phyloP scores from a whole-genome alignment of 2,113 vertebrate species.

The Hippocampus abdominalis region DNA sequence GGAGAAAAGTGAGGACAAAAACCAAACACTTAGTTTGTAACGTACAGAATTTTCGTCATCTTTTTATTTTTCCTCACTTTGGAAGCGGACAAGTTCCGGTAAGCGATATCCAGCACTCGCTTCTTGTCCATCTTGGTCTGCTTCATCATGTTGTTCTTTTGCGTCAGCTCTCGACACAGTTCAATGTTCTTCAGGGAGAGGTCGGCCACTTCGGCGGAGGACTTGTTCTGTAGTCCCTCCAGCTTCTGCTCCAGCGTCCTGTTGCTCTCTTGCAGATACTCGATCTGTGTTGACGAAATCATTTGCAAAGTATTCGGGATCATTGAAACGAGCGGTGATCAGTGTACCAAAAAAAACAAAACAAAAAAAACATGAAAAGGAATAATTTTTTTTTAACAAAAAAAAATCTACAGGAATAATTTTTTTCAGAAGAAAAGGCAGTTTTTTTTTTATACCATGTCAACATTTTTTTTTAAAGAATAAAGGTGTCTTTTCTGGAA shows the following conservation, averaged over 20 bases:
- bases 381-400: too few relatives aligned
- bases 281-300: slow-evolving; percentile 73
- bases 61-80: slow-evolving; percentile 72
- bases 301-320: neutral
- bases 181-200: slow-evolving; percentile 90
- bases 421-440: too few relatives aligned
- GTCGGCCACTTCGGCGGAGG: slow-evolving; percentile 80
- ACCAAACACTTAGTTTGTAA: slow-evolving; percentile 3
- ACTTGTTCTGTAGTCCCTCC: slow-evolving; percentile 80
- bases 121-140: slow-evolving; percentile 90
- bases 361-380: too few relatives aligned
- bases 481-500: too few relatives aligned
- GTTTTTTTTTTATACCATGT: too few relatives aligned
- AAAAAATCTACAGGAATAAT: too few relatives aligned
- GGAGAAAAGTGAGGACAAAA: slow-evolving; percentile 41
- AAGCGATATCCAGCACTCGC: slow-evolving; percentile 83
- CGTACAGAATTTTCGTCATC: neutral
- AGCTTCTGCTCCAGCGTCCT: slow-evolving; percentile 81
- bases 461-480: too few relatives aligned
- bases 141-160: slow-evolving; percentile 90
- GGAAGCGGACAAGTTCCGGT: slow-evolving; percentile 86
- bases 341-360: too few relatives aligned
- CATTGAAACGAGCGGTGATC: neutral
- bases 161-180: slow-evolving; percentile 88
- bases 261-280: slow-evolving; percentile 90